Base-by-base conservation (phyloP, 2,888 invertebrate species). In the Euplagia quadripunctaria region DNA sequence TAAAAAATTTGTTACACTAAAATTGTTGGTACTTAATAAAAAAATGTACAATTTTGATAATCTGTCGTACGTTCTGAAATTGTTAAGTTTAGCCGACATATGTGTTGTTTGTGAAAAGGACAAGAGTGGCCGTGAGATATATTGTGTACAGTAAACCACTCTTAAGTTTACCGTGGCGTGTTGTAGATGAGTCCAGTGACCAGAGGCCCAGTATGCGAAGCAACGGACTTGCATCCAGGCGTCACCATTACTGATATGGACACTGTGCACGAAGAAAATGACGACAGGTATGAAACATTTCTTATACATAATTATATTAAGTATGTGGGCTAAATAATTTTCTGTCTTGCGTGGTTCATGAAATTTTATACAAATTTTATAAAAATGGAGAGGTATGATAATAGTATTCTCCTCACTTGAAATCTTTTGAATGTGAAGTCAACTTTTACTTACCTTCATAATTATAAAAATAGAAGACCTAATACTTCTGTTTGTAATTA, bases 261-360 rank as follows among this genome's bases (percentile, higher is more conserved):
- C 82, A 95, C 96, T 6, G 95, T 96, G 43, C 95, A 95, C 72
- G 96, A 96, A 83, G 96, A 96, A 85, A 96, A 95, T 85, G 95
- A 95, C 80, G 95, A 95, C 89, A 95, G 94, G 95, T 95, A 88
- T 58, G 73, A 31, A 31, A 61, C 7, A 61, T 14, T 61, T 61
- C 2, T 61, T 14, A 61, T 61, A 31, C 7, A 20, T 72, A 4
- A 46, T 46, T 46, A 31, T 31, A 31, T 31, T 31, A 31, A 31
- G n/a, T n/a, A n/a, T 31, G 31, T 31, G 31, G n/a, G n/a, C n/a
- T n/a, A n/a, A 31, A 31, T 73, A 78, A 68, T 74, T 70, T 31
- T 49, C 7, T 5, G 4, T 20, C 4, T 7, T 20, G 6, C 20
- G 6, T 66, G 0, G 8, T 46, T 49, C 14, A n/a, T 67, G 67